Evolutionary conservation across 2,113 vertebrate species (phyloP).

Genomic region (Macroglossus sobrinus): DNA sequence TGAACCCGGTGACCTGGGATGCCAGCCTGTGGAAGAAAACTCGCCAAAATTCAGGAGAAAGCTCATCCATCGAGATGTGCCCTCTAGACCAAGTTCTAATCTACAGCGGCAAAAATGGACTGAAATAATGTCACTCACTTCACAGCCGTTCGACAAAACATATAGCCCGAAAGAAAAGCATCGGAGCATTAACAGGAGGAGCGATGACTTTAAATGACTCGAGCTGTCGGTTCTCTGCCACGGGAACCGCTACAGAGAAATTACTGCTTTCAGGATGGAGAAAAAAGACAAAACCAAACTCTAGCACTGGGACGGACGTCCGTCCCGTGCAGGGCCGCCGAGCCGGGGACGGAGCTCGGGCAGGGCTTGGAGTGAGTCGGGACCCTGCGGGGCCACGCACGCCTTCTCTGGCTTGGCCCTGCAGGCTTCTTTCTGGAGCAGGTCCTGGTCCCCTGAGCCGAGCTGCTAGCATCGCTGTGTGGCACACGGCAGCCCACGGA

Average conservation of each 20-base stretch:
- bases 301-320: background rate
- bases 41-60: background rate
- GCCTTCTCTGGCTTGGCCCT: too few species aligned
- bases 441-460: background rate
- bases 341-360: background rate
- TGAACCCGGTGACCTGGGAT: background rate
- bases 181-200: background rate
- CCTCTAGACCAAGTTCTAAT: background rate
- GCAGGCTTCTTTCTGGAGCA: background rate
- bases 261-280: background rate
- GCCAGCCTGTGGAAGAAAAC: background rate
- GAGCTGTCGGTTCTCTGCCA: background rate
- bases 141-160: background rate
- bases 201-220: background rate
- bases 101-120: background rate
- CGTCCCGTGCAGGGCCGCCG: background rate
- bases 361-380: fast-evolving
- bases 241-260: background rate
- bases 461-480: background rate
- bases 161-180: background rate
- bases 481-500: background rate
- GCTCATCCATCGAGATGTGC: background rate
- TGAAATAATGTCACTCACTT: background rate
- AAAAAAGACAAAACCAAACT: background rate
- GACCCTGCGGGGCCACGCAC: too few species aligned